phyloP scores from a whole-genome alignment of 2,888 invertebrate genomes.

The Aplocera efformata region DNA sequence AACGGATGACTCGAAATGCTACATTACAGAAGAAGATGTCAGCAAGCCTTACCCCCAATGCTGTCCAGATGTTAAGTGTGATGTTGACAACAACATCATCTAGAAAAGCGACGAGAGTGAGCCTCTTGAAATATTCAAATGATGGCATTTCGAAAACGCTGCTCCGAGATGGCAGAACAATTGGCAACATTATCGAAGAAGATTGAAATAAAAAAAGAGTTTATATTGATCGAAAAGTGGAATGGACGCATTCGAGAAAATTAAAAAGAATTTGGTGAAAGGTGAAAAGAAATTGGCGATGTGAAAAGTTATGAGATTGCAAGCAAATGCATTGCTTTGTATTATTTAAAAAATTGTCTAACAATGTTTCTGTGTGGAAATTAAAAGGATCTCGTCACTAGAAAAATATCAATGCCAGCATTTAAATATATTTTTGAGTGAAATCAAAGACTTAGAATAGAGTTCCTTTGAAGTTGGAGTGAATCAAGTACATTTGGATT shows the following conservation, averaged over 20 bases:
- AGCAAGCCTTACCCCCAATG: slow-evolving; percentile 54
- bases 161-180: slow-evolving; percentile 1
- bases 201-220: neutral
- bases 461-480: slow-evolving; percentile 56
- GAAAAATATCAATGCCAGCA: slow-evolving; percentile 24
- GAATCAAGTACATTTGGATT: slow-evolving; percentile 13
- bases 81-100: slow-evolving; percentile 46
- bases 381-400: slow-evolving; percentile 1
- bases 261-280: too few relatives aligned
- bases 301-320: too few relatives aligned
- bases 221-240: neutral
- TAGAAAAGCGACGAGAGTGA: slow-evolving; percentile 21
- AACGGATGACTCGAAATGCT: slow-evolving; percentile 43
- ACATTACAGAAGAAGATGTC: slow-evolving; percentile 40
- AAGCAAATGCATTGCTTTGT: too few relatives aligned
- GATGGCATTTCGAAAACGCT: slow-evolving; percentile 24
- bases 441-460: slow-evolving; percentile 37
- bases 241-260: too few relatives aligned
- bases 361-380: too few relatives aligned
- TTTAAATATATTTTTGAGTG: slow-evolving; percentile 27
- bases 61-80: slow-evolving; percentile 51
- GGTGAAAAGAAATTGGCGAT: too few relatives aligned
- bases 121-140: slow-evolving; percentile 27
- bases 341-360: too few relatives aligned
- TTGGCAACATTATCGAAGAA: neutral